phyloP scores from a whole-genome alignment of 2,888 invertebrate species.

The Halictus quadricinctus region DNA sequence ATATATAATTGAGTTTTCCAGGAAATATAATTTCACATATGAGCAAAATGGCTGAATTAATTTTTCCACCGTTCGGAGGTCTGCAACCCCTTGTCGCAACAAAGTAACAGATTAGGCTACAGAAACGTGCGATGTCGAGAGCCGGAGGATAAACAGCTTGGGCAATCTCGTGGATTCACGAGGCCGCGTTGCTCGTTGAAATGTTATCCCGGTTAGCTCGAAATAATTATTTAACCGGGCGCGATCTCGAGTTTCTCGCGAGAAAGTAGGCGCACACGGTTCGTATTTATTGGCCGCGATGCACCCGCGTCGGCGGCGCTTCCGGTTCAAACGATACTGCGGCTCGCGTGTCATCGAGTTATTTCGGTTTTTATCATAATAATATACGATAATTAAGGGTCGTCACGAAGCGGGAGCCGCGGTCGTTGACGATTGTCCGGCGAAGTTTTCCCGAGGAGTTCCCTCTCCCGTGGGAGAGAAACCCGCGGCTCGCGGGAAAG shows the following conservation, averaged over 20 bases:
- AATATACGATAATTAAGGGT: conserved; percentile 52
- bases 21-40: no score
- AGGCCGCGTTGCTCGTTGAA: conserved; percentile 38
- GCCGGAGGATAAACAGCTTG: background rate
- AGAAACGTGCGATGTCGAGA: background rate
- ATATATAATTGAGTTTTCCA: no score
- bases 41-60: background rate
- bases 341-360: conserved; percentile 59
- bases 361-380: conserved; percentile 50
- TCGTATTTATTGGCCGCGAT: conserved; percentile 58
- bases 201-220: conserved; percentile 38
- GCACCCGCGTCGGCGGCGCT: conserved; percentile 34
- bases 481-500: background rate
- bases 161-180: conserved; percentile 15
- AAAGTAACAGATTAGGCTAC: background rate
- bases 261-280: conserved; percentile 61
- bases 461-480: background rate
- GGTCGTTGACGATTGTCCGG: conserved; percentile 23
- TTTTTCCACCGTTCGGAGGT: background rate
- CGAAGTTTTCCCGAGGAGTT: background rate
- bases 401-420: conserved; percentile 33
- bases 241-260: conserved; percentile 59
- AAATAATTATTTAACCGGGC: conserved; percentile 51
- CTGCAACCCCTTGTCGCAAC: background rate
- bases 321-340: conserved; percentile 46